A percentile compares a stretch with the other conserved stretches of the same genome.
Conservation (phyloP, 2,113 vertebrate species). For the Uropsilus gracilis region DNA sequence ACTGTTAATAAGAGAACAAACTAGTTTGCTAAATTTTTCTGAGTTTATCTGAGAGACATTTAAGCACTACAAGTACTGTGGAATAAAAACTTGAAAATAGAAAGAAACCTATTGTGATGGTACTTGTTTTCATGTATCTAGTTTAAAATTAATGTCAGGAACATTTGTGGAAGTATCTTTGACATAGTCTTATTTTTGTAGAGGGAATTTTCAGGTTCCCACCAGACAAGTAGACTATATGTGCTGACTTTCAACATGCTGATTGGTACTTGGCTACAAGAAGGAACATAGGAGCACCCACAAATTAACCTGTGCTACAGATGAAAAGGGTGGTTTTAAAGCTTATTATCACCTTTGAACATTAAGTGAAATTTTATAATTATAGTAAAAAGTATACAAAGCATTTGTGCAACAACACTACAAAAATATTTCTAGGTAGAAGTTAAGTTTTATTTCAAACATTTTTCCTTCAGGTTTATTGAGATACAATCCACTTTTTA, state of each 20-base stretch:
- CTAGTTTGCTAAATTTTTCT: slow-evolving; percentile 69
- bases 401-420: neutral
- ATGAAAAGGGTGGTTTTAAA: neutral
- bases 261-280: neutral
- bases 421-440: neutral
- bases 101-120: neutral
- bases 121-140: neutral
- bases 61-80: neutral
- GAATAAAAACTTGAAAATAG: slow-evolving; percentile 37
- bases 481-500: neutral
- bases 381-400: neutral
- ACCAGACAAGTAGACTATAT: neutral
- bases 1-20: slow-evolving; percentile 23
- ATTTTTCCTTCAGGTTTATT: neutral
- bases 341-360: neutral
- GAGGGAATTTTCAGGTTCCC: neutral
- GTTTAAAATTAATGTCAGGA: neutral
- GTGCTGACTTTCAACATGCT: neutral
- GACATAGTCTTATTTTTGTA: neutral
- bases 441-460: neutral
- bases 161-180: neutral
- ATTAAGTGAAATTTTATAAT: slow-evolving; percentile 4
- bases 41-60: slow-evolving; percentile 57
- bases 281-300: neutral
- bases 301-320: neutral